Evolutionary conservation across 2,797 vertebrate genomes (phyloP).

Genomic region (Amblyopsis hoosieri): DNA sequence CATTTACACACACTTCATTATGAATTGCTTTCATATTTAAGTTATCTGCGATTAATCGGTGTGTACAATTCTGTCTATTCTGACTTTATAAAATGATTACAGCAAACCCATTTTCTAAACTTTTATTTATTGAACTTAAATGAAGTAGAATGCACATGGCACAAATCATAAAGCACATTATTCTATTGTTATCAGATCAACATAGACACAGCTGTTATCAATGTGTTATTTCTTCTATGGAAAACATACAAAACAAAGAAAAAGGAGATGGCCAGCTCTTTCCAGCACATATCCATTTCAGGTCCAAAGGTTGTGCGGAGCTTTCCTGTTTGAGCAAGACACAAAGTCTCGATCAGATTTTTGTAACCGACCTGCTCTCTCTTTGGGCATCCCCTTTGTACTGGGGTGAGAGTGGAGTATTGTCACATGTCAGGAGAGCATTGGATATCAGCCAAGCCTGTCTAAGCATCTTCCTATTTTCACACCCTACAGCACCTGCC

Average conservation of each 20-base stretch:
- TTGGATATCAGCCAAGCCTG: slow-evolving; percentile 75
- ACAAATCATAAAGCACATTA: slow-evolving; percentile 2
- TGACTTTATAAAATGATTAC: too few relatives aligned
- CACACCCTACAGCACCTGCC: slow-evolving; percentile 79
- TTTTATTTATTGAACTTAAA: too few relatives aligned
- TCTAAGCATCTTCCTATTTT: slow-evolving; percentile 78
- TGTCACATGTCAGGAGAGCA: slow-evolving; percentile 78
- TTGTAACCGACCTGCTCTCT: slow-evolving; percentile 57
- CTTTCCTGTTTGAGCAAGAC: slow-evolving; percentile 62
- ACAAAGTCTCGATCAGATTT: slow-evolving; percentile 35
- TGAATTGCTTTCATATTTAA: too few relatives aligned
- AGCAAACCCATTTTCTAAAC: too few relatives aligned
- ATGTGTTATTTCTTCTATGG: slow-evolving; percentile 44
- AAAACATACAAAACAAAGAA: slow-evolving; percentile 51
- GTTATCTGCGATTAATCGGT: too few relatives aligned
- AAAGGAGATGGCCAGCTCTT: slow-evolving; percentile 65
- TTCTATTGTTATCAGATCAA: slow-evolving; percentile 20
- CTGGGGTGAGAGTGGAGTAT: slow-evolving; percentile 63
- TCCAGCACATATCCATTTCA: slow-evolving; percentile 53
- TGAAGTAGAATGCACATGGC: background rate
- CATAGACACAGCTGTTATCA: slow-evolving; percentile 32
- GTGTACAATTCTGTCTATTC: too few relatives aligned
- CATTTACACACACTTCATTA: too few relatives aligned
- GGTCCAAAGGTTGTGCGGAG: slow-evolving; percentile 60
- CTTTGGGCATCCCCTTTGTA: slow-evolving; percentile 55